Conservation (phyloP, 2,797 vertebrate genomes). For the Masticophis lateralis region DNA sequence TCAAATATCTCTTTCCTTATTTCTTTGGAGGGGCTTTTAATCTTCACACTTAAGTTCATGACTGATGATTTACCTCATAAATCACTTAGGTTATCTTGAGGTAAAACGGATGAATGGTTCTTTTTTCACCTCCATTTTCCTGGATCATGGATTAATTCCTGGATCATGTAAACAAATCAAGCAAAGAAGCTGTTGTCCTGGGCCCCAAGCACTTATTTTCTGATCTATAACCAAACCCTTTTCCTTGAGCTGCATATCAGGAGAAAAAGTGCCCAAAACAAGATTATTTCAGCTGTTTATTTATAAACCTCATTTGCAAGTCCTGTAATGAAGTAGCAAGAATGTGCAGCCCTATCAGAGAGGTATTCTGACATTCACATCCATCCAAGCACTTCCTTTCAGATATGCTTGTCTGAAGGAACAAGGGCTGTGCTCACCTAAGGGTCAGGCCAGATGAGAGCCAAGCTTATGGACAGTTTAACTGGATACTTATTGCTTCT, state of each 20-base stretch:
- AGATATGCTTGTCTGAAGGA: constrained; percentile 26
- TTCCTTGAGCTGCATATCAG: background rate
- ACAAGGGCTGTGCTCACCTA: constrained; percentile 12
- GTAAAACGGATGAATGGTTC: background rate
- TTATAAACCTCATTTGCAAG: background rate
- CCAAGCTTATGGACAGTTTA: constrained; percentile 29
- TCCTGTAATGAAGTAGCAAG: background rate
- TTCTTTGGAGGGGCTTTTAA: background rate
- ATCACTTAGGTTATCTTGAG: background rate
- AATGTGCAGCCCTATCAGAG: background rate
- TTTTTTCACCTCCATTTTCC: background rate
- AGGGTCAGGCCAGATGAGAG: constrained; percentile 26
- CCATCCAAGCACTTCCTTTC: constrained; percentile 55
- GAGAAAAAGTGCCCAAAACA: background rate
- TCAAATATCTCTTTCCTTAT: background rate
- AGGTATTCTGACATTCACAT: constrained; percentile 25
- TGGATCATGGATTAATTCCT: background rate
- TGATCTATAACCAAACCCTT: background rate
- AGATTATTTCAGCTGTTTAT: background rate
- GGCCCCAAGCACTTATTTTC: constrained; percentile 3
- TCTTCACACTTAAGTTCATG: background rate
- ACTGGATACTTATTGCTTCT: constrained; percentile 49
- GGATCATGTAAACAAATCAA: background rate
- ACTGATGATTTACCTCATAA: background rate
- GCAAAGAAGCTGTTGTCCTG: background rate